A percentile compares a stretch with the other conserved stretches of the same genome.
Evolutionary conservation across 1,140 invertebrate species (phyloP).

Genomic region (Tyrophagus putrescentiae): DNA sequence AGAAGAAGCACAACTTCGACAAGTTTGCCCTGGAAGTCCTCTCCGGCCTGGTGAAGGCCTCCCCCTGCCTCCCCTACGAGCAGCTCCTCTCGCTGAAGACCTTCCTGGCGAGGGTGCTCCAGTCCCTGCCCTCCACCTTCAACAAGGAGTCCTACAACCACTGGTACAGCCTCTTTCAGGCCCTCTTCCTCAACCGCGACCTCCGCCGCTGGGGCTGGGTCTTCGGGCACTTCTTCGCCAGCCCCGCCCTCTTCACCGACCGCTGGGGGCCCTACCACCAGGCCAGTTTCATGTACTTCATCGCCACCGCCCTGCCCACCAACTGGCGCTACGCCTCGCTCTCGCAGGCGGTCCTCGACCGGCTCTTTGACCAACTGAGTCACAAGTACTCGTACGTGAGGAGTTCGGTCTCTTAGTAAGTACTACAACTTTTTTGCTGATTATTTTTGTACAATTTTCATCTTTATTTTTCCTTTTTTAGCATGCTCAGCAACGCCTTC

Average conservation of each 20-base stretch:
- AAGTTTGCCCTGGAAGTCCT: constrained; percentile 69
- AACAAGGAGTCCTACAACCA: background rate
- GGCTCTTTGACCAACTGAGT: too few species aligned
- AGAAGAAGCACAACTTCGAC: constrained; percentile 31
- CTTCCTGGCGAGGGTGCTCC: background rate
- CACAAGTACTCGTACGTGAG: too few species aligned
- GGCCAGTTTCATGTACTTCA: too few species aligned
- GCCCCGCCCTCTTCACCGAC: too few species aligned
- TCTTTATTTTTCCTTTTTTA: background rate
- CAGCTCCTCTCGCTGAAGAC: constrained; percentile 30
- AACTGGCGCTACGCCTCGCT: too few species aligned
- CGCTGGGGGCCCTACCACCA: too few species aligned
- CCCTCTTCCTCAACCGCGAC: background rate
- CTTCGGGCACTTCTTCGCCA: background rate
- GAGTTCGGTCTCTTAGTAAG: too few species aligned
- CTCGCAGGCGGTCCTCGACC: too few species aligned
- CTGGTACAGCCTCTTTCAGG: background rate
- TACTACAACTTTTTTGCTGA: too few species aligned
- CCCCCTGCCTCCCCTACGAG: constrained; percentile 63
- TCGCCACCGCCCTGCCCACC: too few species aligned
- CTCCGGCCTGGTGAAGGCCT: constrained; percentile 53
- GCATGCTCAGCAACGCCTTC: background rate
- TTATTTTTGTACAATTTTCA: too few species aligned
- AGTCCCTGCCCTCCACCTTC: background rate
- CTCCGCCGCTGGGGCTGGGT: background rate